These are phyloP conservation scores for Cassiopea xamachana DNA, from an alignment of 30 jellyfish, hydroid and myxozoan species.

Conservation along the genomic window DNA sequence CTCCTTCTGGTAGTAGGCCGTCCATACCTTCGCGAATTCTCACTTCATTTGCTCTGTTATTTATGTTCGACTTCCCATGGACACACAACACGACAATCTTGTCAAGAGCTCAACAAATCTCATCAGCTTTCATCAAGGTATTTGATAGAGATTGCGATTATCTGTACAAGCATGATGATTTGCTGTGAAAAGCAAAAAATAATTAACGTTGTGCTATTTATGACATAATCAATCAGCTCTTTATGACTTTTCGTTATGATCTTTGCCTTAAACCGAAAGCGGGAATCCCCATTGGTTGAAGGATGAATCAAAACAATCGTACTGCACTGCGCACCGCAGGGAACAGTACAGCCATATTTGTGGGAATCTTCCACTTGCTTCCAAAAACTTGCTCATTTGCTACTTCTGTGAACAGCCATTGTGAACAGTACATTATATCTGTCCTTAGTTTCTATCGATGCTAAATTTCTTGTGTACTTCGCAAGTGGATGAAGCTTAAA, in stretches of 20 bases:
- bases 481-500: no score
- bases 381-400: background rate
- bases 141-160: background rate
- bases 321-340: slow-evolving; percentile 54
- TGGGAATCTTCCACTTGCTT: slow-evolving; percentile 22
- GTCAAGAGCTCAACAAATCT: slow-evolving; percentile 29
- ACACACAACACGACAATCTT: slow-evolving; percentile 56
- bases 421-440: no score
- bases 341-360: slow-evolving; percentile 1
- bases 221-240: slow-evolving; percentile 10
- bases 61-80: slow-evolving; percentile 19
- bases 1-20: slow-evolving; percentile 78
- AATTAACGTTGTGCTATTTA: background rate
- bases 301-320: slow-evolving; percentile 21
- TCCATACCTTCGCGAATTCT: background rate
- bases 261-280: background rate
- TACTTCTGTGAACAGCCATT: background rate
- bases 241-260: background rate
- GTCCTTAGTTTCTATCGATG: no score
- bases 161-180: slow-evolving; percentile 15
- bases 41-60: background rate
- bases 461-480: no score
- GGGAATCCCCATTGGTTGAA: background rate
- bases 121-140: slow-evolving; percentile 31
- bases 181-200: background rate